Base-by-base conservation (phyloP, 2,113 vertebrate genomes). In the Eptatretus burgeri region DNA sequence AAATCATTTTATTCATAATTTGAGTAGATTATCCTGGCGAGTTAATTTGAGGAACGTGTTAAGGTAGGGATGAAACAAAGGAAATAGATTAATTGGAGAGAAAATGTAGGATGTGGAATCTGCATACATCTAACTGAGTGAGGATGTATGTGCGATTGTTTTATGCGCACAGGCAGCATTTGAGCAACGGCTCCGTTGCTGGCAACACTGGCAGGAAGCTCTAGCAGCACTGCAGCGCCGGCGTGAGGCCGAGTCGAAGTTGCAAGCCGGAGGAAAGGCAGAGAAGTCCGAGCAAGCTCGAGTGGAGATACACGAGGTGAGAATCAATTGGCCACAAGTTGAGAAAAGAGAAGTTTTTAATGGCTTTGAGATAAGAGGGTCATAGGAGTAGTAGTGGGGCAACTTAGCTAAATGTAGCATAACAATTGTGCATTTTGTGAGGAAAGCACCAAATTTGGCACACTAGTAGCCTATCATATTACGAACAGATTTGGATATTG, bases 171-270 rank as follows among this genome's bases (percentile, higher is more conserved):
- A 98, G 91, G 85, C 79, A 19, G 84, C 82, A 60, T 98, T 98
- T 20, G 89, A 98, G 73, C 85, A 96, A 65, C 80, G 91, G 63
- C 91, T 98, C 79, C 94, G 85, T 77, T 74, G 75, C 2, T 98
- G 91, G 91, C 91, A 98, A 76, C 81, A 84, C 14, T 98, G 91
- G 91, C 91, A 98, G 76, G 91, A 96, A 0, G 82, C 80, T 53
- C 84, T 89, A 71, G 64, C 76, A 69, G 79, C 69, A 62, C 76
- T 96, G 72, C 89, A 93, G 76, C 94, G 89, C 77, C 95, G 93
- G 70, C 80, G 89, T 63, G 89, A 98, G 74, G 74, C 74, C 0
- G 91, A 98, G 68, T 89, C 89, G 64, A 81, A 86, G 65, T 76
- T 98, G 62, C 78, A 93, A 20, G 10, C 56, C n/a, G 56, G 56